Percentiles rank a stretch among this genome's conserved stretches.
These are phyloP conservation scores for Yponomeuta evonymella DNA, from an alignment of 2,888 invertebrate genomes.

Conservation along the genomic window DNA sequence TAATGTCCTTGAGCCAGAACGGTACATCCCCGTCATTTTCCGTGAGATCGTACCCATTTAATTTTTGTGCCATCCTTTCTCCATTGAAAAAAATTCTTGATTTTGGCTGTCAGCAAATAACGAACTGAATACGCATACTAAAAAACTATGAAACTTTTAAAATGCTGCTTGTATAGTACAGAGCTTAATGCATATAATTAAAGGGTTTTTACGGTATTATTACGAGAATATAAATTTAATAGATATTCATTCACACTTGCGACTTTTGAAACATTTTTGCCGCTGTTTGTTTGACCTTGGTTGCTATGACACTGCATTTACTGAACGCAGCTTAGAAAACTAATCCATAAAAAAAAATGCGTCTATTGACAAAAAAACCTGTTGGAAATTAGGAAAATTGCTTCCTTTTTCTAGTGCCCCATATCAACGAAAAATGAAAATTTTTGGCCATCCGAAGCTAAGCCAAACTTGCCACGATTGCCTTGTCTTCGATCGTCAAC, in stretches of 20 bases:
- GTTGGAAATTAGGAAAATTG: no score
- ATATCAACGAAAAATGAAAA: no score
- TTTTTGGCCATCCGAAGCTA: no score
- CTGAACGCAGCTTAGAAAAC: neutral
- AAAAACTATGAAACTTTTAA: slow-evolving; percentile 6
- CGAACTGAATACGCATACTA: neutral
- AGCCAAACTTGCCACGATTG: no score
- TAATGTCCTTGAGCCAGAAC: slow-evolving; percentile 65
- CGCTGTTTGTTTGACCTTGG: slow-evolving; percentile 74
- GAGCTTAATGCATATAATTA: neutral
- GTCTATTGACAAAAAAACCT: no score
- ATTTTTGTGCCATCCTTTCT: slow-evolving; percentile 59
- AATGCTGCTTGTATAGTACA: neutral
- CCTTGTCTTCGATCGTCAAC: no score
- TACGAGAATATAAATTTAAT: neutral
- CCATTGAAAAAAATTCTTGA: slow-evolving; percentile 40
- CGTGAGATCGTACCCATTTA: slow-evolving; percentile 50
- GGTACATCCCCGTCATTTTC: slow-evolving; percentile 49
- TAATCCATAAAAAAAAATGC: no score
- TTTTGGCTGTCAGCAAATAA: neutral
- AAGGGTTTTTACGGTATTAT: neutral
- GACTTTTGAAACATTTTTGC: slow-evolving; percentile 67
- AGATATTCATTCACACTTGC: slow-evolving; percentile 42
- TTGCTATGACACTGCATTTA: slow-evolving; percentile 43
- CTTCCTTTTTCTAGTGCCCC: no score